Conservation (phyloP, 2,797 vertebrate genomes). For the Rhabdomys pumilio region DNA sequence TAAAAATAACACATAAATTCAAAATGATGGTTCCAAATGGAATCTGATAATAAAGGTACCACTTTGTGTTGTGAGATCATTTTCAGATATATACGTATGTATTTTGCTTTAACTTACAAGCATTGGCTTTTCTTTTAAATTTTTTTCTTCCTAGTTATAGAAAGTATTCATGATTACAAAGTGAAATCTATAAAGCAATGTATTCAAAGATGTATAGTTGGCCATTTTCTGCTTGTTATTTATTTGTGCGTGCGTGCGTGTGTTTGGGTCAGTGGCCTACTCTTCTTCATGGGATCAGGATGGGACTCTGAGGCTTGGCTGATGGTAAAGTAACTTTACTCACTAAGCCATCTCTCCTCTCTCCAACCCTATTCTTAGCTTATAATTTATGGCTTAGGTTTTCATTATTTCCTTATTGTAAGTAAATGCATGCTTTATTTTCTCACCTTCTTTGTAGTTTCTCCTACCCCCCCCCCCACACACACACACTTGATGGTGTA, state of each 20-base stretch:
- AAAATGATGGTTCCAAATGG: background rate
- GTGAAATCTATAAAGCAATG: background rate
- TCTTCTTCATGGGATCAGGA: background rate
- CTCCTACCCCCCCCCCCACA: accelerated
- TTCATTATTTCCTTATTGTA: slow-evolving; percentile 9
- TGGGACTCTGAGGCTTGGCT: background rate
- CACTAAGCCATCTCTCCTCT: background rate
- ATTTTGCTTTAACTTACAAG: slow-evolving; percentile 36
- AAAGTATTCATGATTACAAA: background rate
- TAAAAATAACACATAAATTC: slow-evolving; percentile 1
- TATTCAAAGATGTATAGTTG: background rate
- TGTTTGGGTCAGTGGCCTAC: background rate
- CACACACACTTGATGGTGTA: background rate
- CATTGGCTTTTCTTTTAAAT: slow-evolving; percentile 50
- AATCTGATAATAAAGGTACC: background rate
- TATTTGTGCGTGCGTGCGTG: background rate
- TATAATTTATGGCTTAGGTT: slow-evolving; percentile 1
- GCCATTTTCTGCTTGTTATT: background rate
- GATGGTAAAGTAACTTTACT: background rate
- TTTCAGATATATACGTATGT: background rate
- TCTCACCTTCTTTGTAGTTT: background rate
- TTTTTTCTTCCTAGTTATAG: slow-evolving; percentile 10
- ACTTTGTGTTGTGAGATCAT: background rate
- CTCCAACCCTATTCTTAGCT: background rate
- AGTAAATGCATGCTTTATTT: background rate